phyloP scores from a whole-genome alignment of 2,888 invertebrate species.

The Dicycla oo region DNA sequence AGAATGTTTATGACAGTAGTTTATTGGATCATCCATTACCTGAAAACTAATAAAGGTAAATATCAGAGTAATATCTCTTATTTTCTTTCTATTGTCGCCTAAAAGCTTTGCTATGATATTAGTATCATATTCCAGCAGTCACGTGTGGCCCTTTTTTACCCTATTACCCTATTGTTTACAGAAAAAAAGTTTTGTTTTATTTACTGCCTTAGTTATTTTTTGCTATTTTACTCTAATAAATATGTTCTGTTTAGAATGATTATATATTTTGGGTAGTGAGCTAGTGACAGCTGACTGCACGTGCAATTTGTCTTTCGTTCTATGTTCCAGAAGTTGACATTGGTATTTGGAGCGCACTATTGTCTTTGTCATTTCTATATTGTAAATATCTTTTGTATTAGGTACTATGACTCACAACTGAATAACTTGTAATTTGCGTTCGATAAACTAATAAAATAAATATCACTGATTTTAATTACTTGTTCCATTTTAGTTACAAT shows the following conservation, averaged over 20 bases:
- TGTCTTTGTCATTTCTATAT: constrained; percentile 70
- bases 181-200: constrained; percentile 64
- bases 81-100: constrained; percentile 52
- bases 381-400: constrained; percentile 65
- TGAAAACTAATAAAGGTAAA: constrained; percentile 19
- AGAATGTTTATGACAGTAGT: constrained; percentile 34
- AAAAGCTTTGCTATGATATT: constrained; percentile 77
- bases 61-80: constrained; percentile 40
- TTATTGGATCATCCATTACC: constrained; percentile 25
- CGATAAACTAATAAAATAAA: constrained; percentile 54
- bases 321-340: constrained; percentile 65
- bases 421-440: constrained; percentile 54
- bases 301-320: constrained; percentile 73
- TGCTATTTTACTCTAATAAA: constrained; percentile 61
- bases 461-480: constrained; percentile 62
- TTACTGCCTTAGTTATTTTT: constrained; percentile 60
- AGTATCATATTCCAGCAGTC: constrained; percentile 78
- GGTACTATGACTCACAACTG: constrained; percentile 61
- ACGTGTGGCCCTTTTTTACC: constrained; percentile 83
- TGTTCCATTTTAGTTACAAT: constrained; percentile 55
- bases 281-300: constrained; percentile 68
- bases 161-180: constrained; percentile 77
- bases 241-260: constrained; percentile 62
- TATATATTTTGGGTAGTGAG: constrained; percentile 54
- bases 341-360: constrained; percentile 68